Evolutionary conservation across 2,113 vertebrate genomes (phyloP).

Genomic region (Penelope pileata): DNA sequence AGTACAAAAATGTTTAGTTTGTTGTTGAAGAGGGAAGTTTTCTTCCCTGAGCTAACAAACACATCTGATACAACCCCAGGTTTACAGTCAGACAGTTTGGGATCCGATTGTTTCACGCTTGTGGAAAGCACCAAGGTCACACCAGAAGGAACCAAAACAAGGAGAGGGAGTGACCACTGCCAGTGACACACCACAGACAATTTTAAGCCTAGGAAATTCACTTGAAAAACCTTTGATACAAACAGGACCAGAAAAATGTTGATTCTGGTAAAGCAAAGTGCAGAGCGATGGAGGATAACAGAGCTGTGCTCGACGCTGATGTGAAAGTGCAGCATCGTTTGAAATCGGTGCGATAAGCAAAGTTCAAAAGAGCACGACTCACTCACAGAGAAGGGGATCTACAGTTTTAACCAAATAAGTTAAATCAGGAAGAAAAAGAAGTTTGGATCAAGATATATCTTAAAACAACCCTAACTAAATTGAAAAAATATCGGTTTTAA

Average conservation of each 20-base stretch:
- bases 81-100: background rate
- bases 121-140: constrained; percentile 23
- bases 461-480: background rate
- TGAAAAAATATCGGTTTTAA: background rate
- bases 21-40: background rate
- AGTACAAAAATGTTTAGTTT: background rate
- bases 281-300: background rate
- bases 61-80: background rate
- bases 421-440: background rate
- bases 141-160: background rate
- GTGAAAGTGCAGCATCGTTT: background rate
- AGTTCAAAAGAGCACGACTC: background rate
- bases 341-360: background rate
- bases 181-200: background rate
- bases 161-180: background rate
- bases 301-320: background rate
- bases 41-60: background rate
- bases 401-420: background rate
- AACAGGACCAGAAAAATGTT: background rate
- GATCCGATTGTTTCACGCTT: background rate
- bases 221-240: background rate
- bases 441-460: background rate
- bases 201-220: background rate
- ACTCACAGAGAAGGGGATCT: background rate
- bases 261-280: background rate